Conservation (phyloP, 2,113 vertebrate species). For the Myiagra hebetior region DNA sequence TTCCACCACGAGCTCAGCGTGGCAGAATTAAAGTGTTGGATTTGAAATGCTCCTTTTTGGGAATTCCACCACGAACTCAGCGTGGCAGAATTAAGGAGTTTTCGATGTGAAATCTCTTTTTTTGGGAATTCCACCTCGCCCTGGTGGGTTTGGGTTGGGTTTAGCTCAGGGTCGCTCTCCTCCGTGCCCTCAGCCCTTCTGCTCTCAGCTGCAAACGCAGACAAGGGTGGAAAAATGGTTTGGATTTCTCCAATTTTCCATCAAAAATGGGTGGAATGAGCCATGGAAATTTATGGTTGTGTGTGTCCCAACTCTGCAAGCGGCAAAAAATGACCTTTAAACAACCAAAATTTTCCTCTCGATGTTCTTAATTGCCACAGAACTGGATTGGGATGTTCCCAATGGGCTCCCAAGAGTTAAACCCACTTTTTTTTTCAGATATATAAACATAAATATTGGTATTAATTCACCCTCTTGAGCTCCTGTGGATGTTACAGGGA, state of each 20-base stretch:
- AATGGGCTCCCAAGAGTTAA: background rate
- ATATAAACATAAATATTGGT: background rate
- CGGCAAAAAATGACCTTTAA: background rate
- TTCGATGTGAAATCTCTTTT: background rate
- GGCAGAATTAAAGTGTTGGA: background rate
- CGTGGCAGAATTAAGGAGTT: background rate
- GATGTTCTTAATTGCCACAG: background rate
- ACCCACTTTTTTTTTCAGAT: background rate
- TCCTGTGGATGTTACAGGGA: background rate
- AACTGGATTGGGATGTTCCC: background rate
- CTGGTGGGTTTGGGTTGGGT: background rate
- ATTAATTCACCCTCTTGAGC: background rate
- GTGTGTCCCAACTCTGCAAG: background rate
- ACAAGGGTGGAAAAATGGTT: background rate
- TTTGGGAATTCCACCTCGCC: background rate
- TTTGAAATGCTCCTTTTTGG: too few species aligned
- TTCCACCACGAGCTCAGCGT: background rate
- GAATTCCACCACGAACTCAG: background rate
- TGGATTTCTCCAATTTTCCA: background rate
- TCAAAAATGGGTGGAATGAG: background rate
- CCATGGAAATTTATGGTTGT: background rate
- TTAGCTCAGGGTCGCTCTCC: background rate
- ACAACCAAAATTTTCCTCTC: rapidly evolving
- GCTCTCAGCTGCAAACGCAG: background rate
- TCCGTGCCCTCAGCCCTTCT: background rate